Conservation (phyloP, 2,797 vertebrate genomes). For the Cryptoblepharus egeriae region DNA sequence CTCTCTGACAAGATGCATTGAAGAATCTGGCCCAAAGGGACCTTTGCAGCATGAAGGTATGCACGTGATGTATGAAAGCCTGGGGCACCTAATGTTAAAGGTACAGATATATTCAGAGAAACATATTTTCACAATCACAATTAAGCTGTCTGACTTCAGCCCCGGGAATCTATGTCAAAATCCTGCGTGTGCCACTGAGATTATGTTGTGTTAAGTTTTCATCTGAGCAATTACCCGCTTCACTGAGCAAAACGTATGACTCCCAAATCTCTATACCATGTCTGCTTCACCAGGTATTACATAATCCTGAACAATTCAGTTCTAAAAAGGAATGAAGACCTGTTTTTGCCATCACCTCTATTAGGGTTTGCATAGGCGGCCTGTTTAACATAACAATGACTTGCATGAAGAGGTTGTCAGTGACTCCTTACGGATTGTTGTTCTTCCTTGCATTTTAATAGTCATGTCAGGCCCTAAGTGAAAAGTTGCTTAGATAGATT, state of each 20-base stretch:
- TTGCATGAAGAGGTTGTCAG: not conserved
- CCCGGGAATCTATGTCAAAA: not conserved
- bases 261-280: not conserved
- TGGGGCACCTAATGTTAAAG: not conserved
- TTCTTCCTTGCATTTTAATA: not conserved
- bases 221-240: slow-evolving; percentile 38
- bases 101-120: not conserved
- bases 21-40: not conserved
- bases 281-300: not conserved
- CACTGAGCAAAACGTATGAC: slow-evolving; percentile 43
- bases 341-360: slow-evolving; percentile 7
- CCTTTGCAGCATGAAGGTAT: too few species aligned
- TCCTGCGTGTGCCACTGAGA: not conserved
- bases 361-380: not conserved
- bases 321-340: accelerated
- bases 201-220: slow-evolving; percentile 31
- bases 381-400: not conserved
- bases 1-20: not conserved
- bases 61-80: not conserved
- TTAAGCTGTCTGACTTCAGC: not conserved
- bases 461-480: not conserved
- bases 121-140: not conserved
- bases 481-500: not conserved
- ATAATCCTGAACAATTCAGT: not conserved
- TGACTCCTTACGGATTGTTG: not conserved